Conservation (phyloP, 1,140 invertebrate genomes). For the Drosophila punjabiensis region DNA sequence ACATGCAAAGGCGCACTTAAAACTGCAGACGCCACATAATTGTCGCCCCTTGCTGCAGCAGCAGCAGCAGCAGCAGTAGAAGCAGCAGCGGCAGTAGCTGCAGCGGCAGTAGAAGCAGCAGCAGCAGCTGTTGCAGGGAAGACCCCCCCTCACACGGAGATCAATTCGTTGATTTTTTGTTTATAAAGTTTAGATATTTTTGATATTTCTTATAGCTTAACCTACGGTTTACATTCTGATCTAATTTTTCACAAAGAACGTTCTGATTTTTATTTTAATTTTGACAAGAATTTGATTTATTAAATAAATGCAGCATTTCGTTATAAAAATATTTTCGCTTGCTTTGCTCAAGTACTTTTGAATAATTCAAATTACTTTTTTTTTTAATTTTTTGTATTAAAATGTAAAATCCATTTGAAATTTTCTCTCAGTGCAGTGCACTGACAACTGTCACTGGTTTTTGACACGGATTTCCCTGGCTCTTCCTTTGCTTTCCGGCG, state of each 20-base stretch:
- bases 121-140: conserved; percentile 5
- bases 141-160: neutral
- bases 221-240: too few species aligned
- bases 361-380: too few species aligned
- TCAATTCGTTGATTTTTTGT: neutral
- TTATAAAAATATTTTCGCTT: too few species aligned
- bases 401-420: neutral
- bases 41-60: conserved; percentile 51
- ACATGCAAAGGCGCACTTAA: conserved; percentile 82
- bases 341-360: too few species aligned
- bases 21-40: conserved; percentile 83
- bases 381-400: too few species aligned
- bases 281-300: too few species aligned
- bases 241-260: too few species aligned
- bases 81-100: neutral
- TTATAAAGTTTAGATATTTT: neutral
- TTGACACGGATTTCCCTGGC: conserved; percentile 65
- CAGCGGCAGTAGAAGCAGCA: neutral
- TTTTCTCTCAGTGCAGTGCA: conserved; percentile 18
- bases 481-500: conserved; percentile 6
- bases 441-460: conserved; percentile 77
- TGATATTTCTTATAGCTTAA: too few species aligned
- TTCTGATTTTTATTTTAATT: too few species aligned
- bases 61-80: conserved; percentile 24
- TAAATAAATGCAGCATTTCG: too few species aligned